Conservation (phyloP, 2,888 invertebrate genomes). For the Panorpa germanica region DNA sequence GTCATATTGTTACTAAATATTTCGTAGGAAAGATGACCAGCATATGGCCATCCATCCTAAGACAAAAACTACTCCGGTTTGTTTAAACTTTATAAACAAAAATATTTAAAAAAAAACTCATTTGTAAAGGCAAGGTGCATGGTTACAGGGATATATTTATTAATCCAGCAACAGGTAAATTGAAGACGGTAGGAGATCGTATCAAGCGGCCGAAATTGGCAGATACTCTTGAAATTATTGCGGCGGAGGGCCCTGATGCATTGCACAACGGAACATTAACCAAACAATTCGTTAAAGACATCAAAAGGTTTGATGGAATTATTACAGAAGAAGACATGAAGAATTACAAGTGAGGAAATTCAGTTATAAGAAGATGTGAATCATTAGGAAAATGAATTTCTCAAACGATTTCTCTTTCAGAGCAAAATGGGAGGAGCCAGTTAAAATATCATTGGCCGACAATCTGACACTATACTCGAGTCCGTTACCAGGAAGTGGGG, state of each 20-base stretch:
- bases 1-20: conserved; percentile 48
- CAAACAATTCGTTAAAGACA: conserved; percentile 41
- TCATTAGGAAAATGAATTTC: too few relatives aligned
- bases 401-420: too few relatives aligned
- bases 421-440: conserved; percentile 40
- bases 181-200: conserved; percentile 40
- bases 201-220: conserved; percentile 46
- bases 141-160: conserved; percentile 36
- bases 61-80: too few relatives aligned
- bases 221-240: conserved; percentile 46
- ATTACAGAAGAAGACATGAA: conserved; percentile 59
- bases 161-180: conserved; percentile 36
- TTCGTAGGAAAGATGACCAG: too few relatives aligned
- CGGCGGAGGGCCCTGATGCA: conserved; percentile 43
- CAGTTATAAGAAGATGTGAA: too few relatives aligned
- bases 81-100: too few relatives aligned
- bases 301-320: conserved; percentile 49
- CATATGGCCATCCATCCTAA: too few relatives aligned
- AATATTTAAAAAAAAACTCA: conserved; percentile 29
- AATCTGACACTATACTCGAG: conserved; percentile 52
- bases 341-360: conserved; percentile 38
- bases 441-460: conserved; percentile 32
- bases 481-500: conserved; percentile 74
- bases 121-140: conserved; percentile 34
- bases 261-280: conserved; percentile 61